phyloP scores from a whole-genome alignment of 1,140 invertebrate genomes.

The Diorhabda elongata region DNA sequence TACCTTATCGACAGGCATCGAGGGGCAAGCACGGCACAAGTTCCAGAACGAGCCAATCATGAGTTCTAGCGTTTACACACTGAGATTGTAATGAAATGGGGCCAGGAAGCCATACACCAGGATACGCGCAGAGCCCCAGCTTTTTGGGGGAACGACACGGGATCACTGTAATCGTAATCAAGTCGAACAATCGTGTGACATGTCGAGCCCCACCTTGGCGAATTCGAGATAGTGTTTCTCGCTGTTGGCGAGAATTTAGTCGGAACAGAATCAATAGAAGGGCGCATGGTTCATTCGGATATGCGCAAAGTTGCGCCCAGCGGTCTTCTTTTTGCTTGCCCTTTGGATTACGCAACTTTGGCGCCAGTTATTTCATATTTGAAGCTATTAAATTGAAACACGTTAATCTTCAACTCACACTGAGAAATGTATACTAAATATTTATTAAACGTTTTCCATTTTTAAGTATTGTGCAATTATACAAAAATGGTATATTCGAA shows the following conservation, averaged over 20 bases:
- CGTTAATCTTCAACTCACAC: no score
- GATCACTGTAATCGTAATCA: constrained; percentile 9
- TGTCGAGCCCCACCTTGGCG: constrained; percentile 17
- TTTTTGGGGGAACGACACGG: neutral
- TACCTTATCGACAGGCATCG: constrained; percentile 91
- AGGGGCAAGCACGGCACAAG: constrained; percentile 86
- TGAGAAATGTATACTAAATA: no score
- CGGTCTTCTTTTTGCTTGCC: constrained; percentile 4
- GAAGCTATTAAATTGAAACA: neutral
- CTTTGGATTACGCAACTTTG: constrained; percentile 11
- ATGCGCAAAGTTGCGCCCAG: constrained; percentile 10
- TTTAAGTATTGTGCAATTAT: no score
- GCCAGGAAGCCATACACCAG: constrained; percentile 21
- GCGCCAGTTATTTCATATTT: constrained; percentile 7
- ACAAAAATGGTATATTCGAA: no score
- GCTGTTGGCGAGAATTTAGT: neutral
- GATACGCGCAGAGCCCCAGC: constrained; percentile 11
- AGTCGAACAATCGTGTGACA: constrained; percentile 14
- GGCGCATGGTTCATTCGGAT: constrained; percentile 11
- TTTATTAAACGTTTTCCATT: no score
- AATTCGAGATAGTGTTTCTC: constrained; percentile 4
- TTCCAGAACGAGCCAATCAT: constrained; percentile 94
- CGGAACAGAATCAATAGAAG: constrained; percentile 16
- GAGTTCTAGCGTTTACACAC: constrained; percentile 17
- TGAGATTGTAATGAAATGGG: constrained; percentile 11